phyloP scores from a whole-genome alignment of 2,888 invertebrate species.

The Scrobipalpa atriplicella region DNA sequence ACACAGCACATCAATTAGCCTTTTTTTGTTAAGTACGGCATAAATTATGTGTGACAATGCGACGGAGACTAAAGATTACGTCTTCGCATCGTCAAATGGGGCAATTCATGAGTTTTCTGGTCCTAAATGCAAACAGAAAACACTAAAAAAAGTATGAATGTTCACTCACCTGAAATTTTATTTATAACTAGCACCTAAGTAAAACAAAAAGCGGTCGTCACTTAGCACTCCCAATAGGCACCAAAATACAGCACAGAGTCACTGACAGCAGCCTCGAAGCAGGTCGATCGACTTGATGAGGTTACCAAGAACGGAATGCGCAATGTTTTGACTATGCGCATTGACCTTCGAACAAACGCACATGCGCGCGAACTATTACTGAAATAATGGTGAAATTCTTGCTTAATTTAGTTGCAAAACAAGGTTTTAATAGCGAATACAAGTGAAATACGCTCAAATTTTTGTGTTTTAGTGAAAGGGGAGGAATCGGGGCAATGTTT shows the following conservation, averaged over 20 bases:
- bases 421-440: neutral
- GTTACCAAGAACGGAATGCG: slow-evolving; percentile 74
- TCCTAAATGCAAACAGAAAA: neutral
- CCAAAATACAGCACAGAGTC: slow-evolving; percentile 73
- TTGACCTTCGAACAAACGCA: slow-evolving; percentile 65
- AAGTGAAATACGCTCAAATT: slow-evolving; percentile 6
- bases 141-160: slow-evolving; percentile 8
- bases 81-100: neutral
- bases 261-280: slow-evolving; percentile 57
- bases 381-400: slow-evolving; percentile 16
- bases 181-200: slow-evolving; percentile 59
- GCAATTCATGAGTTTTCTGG: neutral
- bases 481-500: neutral
- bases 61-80: neutral
- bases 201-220: slow-evolving; percentile 62
- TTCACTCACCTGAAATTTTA: slow-evolving; percentile 65
- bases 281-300: slow-evolving; percentile 75
- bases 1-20: neutral
- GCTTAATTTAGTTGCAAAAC: neutral
- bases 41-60: slow-evolving; percentile 3
- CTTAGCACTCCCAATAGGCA: slow-evolving; percentile 74
- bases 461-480: slow-evolving; percentile 12
- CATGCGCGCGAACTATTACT: slow-evolving; percentile 63
- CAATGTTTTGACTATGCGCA: slow-evolving; percentile 82
- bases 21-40: neutral